Conservation (phyloP, 2,797 vertebrate genomes). For the Helicolenus hilgendorfi region DNA sequence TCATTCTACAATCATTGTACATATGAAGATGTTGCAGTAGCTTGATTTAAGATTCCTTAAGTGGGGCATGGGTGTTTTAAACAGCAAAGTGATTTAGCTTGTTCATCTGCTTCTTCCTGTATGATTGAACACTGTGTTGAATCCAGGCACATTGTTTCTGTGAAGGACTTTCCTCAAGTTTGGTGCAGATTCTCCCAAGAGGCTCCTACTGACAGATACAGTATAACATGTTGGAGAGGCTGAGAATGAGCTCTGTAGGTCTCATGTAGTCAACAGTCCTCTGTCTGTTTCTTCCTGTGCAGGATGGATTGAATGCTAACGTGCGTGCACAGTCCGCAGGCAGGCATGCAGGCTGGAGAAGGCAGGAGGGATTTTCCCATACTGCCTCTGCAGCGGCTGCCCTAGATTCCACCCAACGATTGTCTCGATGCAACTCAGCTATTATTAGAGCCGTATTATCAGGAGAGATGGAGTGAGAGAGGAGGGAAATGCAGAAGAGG, state of each 20-base stretch:
- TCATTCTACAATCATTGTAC: too few relatives aligned
- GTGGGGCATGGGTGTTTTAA: background rate
- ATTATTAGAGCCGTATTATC: slow-evolving; percentile 86
- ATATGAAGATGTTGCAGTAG: background rate
- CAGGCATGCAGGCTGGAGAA: slow-evolving; percentile 55
- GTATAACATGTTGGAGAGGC: background rate
- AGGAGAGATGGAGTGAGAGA: slow-evolving; percentile 59
- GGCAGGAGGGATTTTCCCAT: slow-evolving; percentile 85
- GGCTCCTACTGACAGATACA: background rate
- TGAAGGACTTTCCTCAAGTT: background rate
- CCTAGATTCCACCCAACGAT: slow-evolving; percentile 86
- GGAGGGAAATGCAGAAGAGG: slow-evolving; percentile 22
- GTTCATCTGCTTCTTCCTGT: background rate
- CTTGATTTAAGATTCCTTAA: background rate
- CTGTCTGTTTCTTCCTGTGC: background rate
- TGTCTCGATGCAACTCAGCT: slow-evolving; percentile 82
- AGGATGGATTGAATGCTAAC: slow-evolving; percentile 14
- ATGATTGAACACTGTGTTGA: background rate
- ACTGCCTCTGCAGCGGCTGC: slow-evolving; percentile 78
- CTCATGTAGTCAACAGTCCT: background rate
- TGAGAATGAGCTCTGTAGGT: background rate
- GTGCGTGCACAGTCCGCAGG: slow-evolving; percentile 15
- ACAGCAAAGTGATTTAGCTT: background rate
- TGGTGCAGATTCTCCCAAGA: background rate
- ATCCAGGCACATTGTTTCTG: background rate